Percentiles rank a stretch among this genome's conserved stretches.
These are phyloP conservation scores for Heptranchias perlo DNA, from an alignment of 2,113 vertebrate genomes.

Conservation along the genomic window DNA sequence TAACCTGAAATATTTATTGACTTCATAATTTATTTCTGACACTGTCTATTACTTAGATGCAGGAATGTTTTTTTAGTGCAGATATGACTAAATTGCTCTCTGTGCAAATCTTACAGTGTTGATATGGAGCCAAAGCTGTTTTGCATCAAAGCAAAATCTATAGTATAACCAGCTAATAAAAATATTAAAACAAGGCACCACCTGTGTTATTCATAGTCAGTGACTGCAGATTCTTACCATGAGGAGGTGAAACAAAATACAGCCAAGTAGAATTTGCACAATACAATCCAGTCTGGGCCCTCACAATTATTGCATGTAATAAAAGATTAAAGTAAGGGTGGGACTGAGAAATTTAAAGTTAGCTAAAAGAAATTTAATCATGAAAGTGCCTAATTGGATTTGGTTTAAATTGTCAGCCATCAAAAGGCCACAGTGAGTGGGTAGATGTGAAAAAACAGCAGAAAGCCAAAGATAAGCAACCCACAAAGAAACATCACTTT, in stretches of 20 bases:
- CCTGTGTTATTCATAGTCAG: not conserved
- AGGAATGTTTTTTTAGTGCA: not conserved
- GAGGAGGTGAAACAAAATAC: constrained; percentile 19
- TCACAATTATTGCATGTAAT: not conserved
- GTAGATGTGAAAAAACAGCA: not conserved
- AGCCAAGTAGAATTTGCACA: not conserved
- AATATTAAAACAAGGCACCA: not conserved
- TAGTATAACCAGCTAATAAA: not conserved
- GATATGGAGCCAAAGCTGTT: not conserved
- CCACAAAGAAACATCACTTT: not conserved
- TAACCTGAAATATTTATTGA: not conserved
- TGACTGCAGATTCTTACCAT: not conserved
- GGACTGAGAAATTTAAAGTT: not conserved
- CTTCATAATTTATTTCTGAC: not conserved
- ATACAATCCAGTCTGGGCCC: not conserved
- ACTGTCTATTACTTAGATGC: not conserved
- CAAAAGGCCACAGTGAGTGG: not conserved
- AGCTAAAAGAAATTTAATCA: not conserved
- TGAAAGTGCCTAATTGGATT: not conserved
- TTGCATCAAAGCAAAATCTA: not conserved
- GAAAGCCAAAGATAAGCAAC: not conserved
- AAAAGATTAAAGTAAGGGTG: not conserved
- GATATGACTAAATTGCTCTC: not conserved
- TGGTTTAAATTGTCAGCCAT: not conserved
- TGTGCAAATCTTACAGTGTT: not conserved